Base-by-base conservation (phyloP, 2,113 vertebrate species). In the Amblyornis subalaris region DNA sequence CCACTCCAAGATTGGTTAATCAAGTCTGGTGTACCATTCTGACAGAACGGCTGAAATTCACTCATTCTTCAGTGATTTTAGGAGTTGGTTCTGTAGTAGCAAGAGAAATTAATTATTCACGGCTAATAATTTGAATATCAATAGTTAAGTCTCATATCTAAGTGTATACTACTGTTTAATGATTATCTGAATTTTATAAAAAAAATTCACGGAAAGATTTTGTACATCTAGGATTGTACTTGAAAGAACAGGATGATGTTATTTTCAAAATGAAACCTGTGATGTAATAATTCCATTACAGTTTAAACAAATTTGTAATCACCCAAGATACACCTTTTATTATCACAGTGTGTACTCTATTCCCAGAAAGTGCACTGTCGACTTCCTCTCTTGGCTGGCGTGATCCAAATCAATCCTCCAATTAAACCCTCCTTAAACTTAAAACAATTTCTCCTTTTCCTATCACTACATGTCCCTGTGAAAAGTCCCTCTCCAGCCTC, bases 1-100 rank as follows among this genome's bases (percentile, higher is more conserved):
- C 54, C 67, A 26, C 40, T 93, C 70, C 66, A 92, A 42, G 96
- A 96, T 44, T 55, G 91, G 38, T 96, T 97, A 45, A 93, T 87
- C 31, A 93, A 64, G 31, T 69, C 74, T 58, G 18, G 16, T 51
- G 80, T 92, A 24, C 44, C 50, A 14, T 97, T 98, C 91, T 92
- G 94, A 66, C 25, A 93, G 14, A 44, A 77, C 67, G 79, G 51
- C 12, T 94, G 64, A 82, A 96, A 50, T 85, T 93, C 87, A 91
- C 66, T 95, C 84, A 93, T 97, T 93, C 60, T 95, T 93, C 62
- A 64, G 40, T 7, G 22, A 62, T 22, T 84, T 85, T 70, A 44
- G 35, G 23, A 55, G 8, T 81, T 79, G 72, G 45, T 85, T 73
- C 82, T 96, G 51, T 44, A 84, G 80, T 22, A 93, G 25, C 29